These are phyloP conservation scores for Exephanes ischioxanthus DNA, from an alignment of 2,888 invertebrate genomes.

Conservation along the genomic window DNA sequence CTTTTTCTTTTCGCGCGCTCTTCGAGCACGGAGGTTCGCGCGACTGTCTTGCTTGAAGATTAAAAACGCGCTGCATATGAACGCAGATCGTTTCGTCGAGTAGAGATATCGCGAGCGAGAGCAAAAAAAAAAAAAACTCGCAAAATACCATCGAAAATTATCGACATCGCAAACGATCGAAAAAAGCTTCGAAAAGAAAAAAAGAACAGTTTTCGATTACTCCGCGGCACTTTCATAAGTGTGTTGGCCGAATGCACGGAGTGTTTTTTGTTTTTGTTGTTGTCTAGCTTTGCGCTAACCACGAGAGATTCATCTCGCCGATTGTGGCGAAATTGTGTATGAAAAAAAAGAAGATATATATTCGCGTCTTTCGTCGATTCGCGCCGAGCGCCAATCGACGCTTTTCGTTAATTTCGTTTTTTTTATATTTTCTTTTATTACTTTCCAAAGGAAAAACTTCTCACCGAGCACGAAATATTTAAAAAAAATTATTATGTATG, in stretches of 20 bases:
- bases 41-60: conserved; percentile 24
- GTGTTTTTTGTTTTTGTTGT: conserved; percentile 39
- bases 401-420: conserved; percentile 13
- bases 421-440: conserved; percentile 34
- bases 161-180: conserved; percentile 54
- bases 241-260: conserved; percentile 22
- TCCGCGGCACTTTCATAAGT: conserved; percentile 14
- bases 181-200: conserved; percentile 25
- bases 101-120: neutral
- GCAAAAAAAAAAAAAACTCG: conserved; percentile 32
- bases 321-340: conserved; percentile 30
- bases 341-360: conserved; percentile 16
- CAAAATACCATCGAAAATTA: conserved; percentile 46
- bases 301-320: conserved; percentile 46
- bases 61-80: conserved; percentile 46
- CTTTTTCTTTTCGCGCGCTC: conserved; percentile 38
- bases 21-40: conserved; percentile 32
- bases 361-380: conserved; percentile 49
- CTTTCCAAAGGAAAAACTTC: conserved; percentile 35
- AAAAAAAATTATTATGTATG: conserved; percentile 25
- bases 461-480: conserved; percentile 34
- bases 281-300: conserved; percentile 53
- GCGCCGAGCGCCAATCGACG: conserved; percentile 52
- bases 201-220: conserved; percentile 16
- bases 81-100: conserved; percentile 35